A percentile compares a stretch with the other conserved stretches of the same genome.
These are phyloP conservation scores for Leucosticte australis DNA, from an alignment of 2,113 vertebrate species.

Conservation along the genomic window DNA sequence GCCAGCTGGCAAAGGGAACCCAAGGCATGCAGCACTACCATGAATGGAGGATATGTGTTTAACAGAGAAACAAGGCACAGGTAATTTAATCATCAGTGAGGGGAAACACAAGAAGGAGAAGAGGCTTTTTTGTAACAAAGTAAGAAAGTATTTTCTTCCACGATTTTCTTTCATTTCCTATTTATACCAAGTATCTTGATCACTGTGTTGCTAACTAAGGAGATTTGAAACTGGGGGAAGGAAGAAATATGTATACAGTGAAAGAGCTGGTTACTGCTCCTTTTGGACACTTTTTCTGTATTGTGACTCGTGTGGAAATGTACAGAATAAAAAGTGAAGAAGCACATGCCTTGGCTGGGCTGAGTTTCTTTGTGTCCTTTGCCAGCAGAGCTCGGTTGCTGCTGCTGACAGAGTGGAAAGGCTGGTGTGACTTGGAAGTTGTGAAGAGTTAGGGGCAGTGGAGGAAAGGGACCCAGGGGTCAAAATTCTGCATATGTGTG, in stretches of 20 bases:
- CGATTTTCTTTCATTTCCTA: conserved; percentile 71
- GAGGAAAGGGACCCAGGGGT: background rate
- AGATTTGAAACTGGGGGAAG: conserved; percentile 60
- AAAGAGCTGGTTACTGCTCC: conserved; percentile 54
- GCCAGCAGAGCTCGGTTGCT: background rate
- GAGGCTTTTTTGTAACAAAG: conserved; percentile 61
- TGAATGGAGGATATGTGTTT: background rate
- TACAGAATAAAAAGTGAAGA: conserved; percentile 77
- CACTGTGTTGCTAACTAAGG: conserved; percentile 61
- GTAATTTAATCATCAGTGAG: background rate
- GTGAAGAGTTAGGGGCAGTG: background rate
- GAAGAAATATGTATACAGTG: conserved; percentile 46
- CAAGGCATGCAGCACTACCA: background rate
- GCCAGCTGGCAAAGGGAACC: conserved; percentile 40
- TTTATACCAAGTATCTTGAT: conserved; percentile 72
- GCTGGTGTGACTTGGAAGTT: background rate
- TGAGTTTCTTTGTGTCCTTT: conserved; percentile 47
- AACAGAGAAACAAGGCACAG: conserved; percentile 40
- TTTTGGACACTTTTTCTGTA: conserved; percentile 73
- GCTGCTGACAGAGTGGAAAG: background rate
- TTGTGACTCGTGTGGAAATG: conserved; percentile 75
- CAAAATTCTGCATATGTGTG: background rate
- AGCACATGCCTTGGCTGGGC: conserved; percentile 27
- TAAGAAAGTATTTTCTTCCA: conserved; percentile 70
- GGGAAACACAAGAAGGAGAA: background rate